Base-by-base conservation (phyloP, 1,140 invertebrate species). In the Trachelipus rathkii region DNA sequence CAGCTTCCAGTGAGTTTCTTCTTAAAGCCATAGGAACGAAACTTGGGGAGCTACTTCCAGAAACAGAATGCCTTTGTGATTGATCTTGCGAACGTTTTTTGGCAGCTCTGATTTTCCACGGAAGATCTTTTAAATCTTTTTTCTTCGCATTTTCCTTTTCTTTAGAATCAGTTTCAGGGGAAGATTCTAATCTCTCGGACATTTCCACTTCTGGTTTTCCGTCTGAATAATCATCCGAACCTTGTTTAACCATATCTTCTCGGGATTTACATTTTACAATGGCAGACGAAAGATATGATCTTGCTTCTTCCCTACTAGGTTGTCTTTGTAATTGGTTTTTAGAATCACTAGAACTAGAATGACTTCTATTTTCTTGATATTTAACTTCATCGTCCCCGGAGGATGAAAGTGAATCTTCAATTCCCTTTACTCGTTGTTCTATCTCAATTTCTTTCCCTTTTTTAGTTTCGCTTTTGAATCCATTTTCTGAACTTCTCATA, bases 101-200 rank as follows among this genome's bases (percentile, higher is more conserved):
- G 21, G 80, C 80, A 66, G 78, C 77, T 53, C 80, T 77, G 13
- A 81, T 81, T 76, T 81, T 81, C 80, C 80, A 81, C 10, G 80
- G 80, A 45, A 81, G 76, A 13, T 79, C 77, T 67, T 71, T 78
- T 53, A 70, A 73, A 19, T 81, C 76, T 44, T 79, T 77, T n/a
- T 67, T 74, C 15, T 71, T 23, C 13, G 45, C 21, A 15, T 72
- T 43, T 23, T 81, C 80, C 33, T 68, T 60, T 6, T 68, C 71
- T 24, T 74, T 24, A 23, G 33, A 45, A 9, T 33, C 68, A 13
- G 60, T n/a, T 66, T n/a, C 21, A 66, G 60, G 15, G 0, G 60
- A 66, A 23, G 60, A n/a, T n/a, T 66, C 60, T 1, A 19, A 44
- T 15, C 11, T 23, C 23, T 75, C 73, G 21, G 73, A 75, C 19